These are phyloP conservation scores for Thryonomys swinderianus DNA, from an alignment of 2,113 vertebrate species.

Conservation along the genomic window DNA sequence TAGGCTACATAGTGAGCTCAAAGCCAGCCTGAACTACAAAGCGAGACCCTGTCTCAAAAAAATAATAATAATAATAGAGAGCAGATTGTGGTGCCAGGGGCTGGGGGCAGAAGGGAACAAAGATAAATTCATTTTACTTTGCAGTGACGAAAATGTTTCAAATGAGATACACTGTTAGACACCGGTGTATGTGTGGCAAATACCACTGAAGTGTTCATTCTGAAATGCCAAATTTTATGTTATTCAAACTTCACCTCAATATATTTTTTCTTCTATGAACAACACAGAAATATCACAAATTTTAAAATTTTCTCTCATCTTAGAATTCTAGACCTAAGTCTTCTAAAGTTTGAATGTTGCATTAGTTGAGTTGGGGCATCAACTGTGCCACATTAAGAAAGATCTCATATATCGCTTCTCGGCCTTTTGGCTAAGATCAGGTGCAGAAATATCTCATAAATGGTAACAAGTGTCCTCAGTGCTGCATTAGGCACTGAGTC, in stretches of 20 bases:
- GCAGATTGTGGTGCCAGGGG: neutral
- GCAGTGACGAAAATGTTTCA: neutral
- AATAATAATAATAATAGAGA: too few relatives aligned
- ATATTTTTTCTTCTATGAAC: neutral
- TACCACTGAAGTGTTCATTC: neutral
- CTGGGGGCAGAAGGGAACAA: neutral
- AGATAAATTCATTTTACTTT: neutral
- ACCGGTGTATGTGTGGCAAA: rapidly evolving
- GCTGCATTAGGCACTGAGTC: neutral
- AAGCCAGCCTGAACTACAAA: too few relatives aligned
- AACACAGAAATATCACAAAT: neutral
- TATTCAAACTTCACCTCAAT: neutral
- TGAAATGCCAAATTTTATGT: neutral
- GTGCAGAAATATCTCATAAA: neutral
- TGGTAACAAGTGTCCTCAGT: too few relatives aligned
- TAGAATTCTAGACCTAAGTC: neutral
- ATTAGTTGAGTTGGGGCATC: neutral
- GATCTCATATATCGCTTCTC: too few relatives aligned
- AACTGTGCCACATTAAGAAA: neutral
- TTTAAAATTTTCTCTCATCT: neutral
- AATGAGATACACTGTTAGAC: neutral
- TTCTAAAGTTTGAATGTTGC: neutral
- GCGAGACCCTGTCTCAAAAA: too few relatives aligned
- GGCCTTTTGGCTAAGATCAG: too few relatives aligned
- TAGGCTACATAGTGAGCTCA: too few relatives aligned